These are phyloP conservation scores for Oophaga sylvatica DNA, from an alignment of 2,797 vertebrate genomes.

Conservation along the genomic window DNA sequence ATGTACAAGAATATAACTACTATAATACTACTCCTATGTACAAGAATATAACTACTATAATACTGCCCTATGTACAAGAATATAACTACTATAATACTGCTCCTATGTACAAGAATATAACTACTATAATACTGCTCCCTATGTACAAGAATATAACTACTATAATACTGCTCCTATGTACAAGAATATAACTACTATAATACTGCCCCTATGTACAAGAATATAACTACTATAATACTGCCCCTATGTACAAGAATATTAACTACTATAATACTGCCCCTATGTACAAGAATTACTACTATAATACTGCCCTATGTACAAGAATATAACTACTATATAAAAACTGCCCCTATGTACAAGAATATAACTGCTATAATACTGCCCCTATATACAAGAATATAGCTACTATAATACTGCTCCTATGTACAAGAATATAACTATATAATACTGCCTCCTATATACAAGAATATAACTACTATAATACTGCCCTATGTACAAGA, in stretches of 20 bases:
- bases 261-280: neutral
- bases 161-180: neutral
- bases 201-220: neutral
- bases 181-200: neutral
- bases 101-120: neutral
- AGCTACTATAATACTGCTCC: neutral
- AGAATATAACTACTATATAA: constrained; percentile 2
- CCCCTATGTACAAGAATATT: neutral
- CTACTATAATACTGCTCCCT: neutral
- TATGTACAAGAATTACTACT: neutral
- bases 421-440: neutral
- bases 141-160: neutral
- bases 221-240: neutral
- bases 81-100: neutral
- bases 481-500: neutral
- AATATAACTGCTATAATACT: constrained; percentile 3
- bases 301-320: neutral
- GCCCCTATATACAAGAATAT: neutral
- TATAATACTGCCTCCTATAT: too few relatives aligned
- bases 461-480: constrained; percentile 8
- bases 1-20: neutral
- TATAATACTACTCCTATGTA: too few relatives aligned
- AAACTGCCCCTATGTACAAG: neutral
- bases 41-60: too few relatives aligned
- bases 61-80: neutral